Percentiles rank a stretch among this genome's conserved stretches.
These are phyloP conservation scores for Subacronicta megacephala DNA, from an alignment of 2,888 invertebrate genomes.

Conservation along the genomic window DNA sequence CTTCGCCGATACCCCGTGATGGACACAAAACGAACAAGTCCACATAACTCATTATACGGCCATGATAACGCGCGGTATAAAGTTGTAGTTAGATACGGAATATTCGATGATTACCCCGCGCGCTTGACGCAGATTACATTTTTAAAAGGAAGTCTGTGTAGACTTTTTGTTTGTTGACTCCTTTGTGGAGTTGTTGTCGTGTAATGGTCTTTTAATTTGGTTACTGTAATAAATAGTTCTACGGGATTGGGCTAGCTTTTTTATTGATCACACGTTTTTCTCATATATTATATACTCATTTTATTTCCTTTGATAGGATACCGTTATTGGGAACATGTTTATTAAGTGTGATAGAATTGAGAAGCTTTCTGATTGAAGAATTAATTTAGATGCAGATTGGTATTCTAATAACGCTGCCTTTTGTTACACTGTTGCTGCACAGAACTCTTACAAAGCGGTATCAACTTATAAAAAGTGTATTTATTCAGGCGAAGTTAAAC, in stretches of 20 bases:
- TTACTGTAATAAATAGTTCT: slow-evolving; percentile 61
- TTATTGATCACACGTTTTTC: slow-evolving; percentile 46
- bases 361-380: not conserved
- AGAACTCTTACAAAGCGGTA: not conserved
- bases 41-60: slow-evolving; percentile 87
- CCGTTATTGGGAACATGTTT: slow-evolving; percentile 7
- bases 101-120: slow-evolving; percentile 76
- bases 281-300: slow-evolving; percentile 12
- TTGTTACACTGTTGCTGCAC: no score
- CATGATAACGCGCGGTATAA: slow-evolving; percentile 84
- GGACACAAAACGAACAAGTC: slow-evolving; percentile 83
- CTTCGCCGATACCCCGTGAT: slow-evolving; percentile 76
- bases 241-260: slow-evolving; percentile 17
- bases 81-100: slow-evolving; percentile 84
- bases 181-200: slow-evolving; percentile 61
- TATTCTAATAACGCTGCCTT: no score
- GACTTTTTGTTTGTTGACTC: slow-evolving; percentile 62
- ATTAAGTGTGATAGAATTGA: not conserved
- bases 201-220: slow-evolving; percentile 67
- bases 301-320: slow-evolving; percentile 16
- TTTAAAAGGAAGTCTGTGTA: slow-evolving; percentile 68
- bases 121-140: slow-evolving; percentile 72
- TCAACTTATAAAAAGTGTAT: no score
- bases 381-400: not conserved
- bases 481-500: not conserved